A percentile compares a stretch with the other conserved stretches of the same genome.
Conservation (phyloP, 35 echinoderm and acorn worm genomes). For the Apostichopus japonicus region DNA sequence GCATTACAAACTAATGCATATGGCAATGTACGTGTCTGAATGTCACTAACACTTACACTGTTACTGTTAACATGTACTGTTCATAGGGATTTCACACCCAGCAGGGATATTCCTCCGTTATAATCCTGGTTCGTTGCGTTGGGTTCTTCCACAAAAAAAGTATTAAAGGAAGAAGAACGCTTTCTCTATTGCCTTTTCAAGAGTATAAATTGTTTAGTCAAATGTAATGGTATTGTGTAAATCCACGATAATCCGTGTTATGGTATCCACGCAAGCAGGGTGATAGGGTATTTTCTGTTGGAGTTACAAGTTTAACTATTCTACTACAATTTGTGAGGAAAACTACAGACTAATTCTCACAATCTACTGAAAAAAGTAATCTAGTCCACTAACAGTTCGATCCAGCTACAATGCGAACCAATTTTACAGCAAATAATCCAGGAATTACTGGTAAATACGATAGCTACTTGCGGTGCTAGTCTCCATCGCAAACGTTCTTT, state of each 20-base stretch:
- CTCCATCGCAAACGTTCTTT: constrained; percentile 25
- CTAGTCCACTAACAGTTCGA: constrained; percentile 24
- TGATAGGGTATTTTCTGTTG: constrained; percentile 43
- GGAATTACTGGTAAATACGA: constrained; percentile 5
- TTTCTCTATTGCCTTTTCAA: constrained; percentile 7
- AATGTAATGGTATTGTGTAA: not conserved
- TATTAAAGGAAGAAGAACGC: constrained; percentile 31
- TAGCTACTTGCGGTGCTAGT: constrained; percentile 3
- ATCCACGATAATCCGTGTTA: constrained; percentile 50
- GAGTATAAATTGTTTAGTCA: not conserved
- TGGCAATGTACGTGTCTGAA: not conserved
- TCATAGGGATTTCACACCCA: not conserved
- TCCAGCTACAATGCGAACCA: constrained; percentile 29
- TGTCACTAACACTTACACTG: not conserved
- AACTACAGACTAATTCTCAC: constrained; percentile 9
- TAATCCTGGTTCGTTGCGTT: not conserved
- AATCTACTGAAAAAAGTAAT: constrained; percentile 26
- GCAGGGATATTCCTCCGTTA: not conserved
- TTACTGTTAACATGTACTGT: not conserved
- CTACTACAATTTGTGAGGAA: constrained; percentile 33
- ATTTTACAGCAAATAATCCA: constrained; percentile 34
- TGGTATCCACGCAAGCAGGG: constrained; percentile 38
- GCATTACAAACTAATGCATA: not conserved
- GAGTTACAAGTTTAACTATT: constrained; percentile 20
- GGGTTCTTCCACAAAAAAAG: constrained; percentile 32